These are phyloP conservation scores for Peromyscus attwateri DNA, from an alignment of 2,797 vertebrate genomes.

Conservation along the genomic window DNA sequence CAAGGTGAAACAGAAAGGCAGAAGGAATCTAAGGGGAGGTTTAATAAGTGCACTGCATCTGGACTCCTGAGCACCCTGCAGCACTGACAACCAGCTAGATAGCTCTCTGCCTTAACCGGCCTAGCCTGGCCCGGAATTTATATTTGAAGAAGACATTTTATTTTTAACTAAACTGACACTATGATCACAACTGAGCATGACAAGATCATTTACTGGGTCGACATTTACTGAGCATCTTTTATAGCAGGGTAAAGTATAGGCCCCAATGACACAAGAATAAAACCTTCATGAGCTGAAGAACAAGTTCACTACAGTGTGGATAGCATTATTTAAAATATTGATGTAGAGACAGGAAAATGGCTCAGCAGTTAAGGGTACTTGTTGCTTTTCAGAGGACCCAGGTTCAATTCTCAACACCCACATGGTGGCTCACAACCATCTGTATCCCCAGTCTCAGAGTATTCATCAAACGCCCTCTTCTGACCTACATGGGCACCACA, in stretches of 20 bases:
- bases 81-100: background rate
- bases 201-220: background rate
- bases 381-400: background rate
- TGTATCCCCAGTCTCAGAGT: background rate
- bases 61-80: background rate
- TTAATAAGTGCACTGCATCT: background rate
- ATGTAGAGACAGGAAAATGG: background rate
- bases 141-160: slow-evolving; percentile 40
- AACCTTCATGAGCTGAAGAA: background rate
- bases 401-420: background rate
- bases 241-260: background rate
- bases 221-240: slow-evolving; percentile 30
- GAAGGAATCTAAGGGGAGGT: background rate
- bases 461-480: background rate
- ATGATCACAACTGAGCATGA: background rate
- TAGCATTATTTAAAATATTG: background rate
- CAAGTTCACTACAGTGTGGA: background rate
- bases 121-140: background rate
- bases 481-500: background rate
- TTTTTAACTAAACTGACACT: background rate
- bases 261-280: slow-evolving; percentile 21
- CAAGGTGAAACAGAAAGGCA: background rate
- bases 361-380: background rate
- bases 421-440: background rate
- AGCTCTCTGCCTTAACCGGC: background rate